Base-by-base conservation (phyloP, 2,113 vertebrate genomes). In the western clawed frog (Xenopus tropicalis) region DNA sequence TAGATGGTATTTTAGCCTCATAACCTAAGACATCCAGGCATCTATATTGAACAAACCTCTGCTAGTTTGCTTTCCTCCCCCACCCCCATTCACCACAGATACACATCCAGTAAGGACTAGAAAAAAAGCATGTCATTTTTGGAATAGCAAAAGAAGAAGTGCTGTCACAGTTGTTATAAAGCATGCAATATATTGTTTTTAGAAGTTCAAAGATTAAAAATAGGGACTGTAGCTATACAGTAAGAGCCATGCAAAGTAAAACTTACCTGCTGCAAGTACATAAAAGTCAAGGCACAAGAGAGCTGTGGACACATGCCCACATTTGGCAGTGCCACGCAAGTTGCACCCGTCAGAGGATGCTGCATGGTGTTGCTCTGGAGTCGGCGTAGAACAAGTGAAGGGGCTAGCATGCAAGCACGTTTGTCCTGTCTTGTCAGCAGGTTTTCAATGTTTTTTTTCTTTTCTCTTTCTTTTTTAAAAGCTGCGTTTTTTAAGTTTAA, bases 181-280 rank as follows among this genome's bases (percentile, higher is more conserved):
- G 54, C 12, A 24, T 65, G 20, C 43, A 61, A 9, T 29, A 1
- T 42, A 61, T 37, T 52, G n/a, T 7, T 17, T 21, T 7, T 46
- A 29, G 58, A 72, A 72, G 61, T 64, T 61, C 37, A 54, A 25
- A 20, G n/a, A n/a, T n/a, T n/a, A n/a, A 67, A 44, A 66, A 66
- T 11, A 56, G 48, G 24, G 20, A 29, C 22, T 59, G 57, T 42
- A 48, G 42, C 63, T 67, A 61, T n/a, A 25, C 37, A 59, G 64
- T 13, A 29, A 63, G 61, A 63, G 61, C 48, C 51, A 72, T 20
- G 56, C 21, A 46, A 74, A 58, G 0, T 81, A 82, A 82, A 86
- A 90, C 95, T 96, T 93, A 98, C 96, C 95, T 97, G 95, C 94
- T 98, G 96, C 89, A 98, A 91, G 92, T 98, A 98, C 94, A 98